Evolutionary conservation across 2,113 vertebrate genomes (phyloP), one percentile per base, ranked within the genome.

Genomic region (Oreocharis arfaki): DNA sequence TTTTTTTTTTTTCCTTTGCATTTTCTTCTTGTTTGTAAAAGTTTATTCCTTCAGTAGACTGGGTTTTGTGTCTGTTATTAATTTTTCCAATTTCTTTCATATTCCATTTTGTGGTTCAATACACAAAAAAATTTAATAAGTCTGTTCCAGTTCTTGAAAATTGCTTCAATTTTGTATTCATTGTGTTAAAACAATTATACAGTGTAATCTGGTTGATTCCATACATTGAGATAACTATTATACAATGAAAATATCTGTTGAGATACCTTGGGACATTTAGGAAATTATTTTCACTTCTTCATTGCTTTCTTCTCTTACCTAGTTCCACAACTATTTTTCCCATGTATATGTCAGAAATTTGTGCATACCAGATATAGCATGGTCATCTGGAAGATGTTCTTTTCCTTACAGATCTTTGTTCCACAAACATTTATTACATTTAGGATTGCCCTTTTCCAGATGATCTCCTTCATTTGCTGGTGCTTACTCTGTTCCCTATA

Each of bases 11-110:
- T 59, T 1, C 3, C 24, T 76, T 82, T 53, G 20, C 2, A 73
- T 93, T 94, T 95, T 64, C n/a, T 68, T 60, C 3, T 61, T 87
- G 70, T 50, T 37, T 95, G 42, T 69, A 79, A 86, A 90, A 89
- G 47, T 87, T 89, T 81, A 87, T 89, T 95, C 8, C 44, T 82
- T 73, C 78, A 60, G 49, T 53, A 76, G 28, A 42, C 12, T 73
- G 65, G 18, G 4, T 42, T 91, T 95, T 83, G 12, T 76, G 32
- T 64, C 87, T 95, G 91, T 64, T 94, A 71, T 30, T 95, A 84
- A 89, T 95, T 95, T 91, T 27, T 52, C 13, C 17, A 78, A 33
- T 91, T 94, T 87, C 28, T 82, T 91, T 95, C 68, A 78, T 81
- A 75, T 84, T 95, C 28, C 4, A 22, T 60, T 91, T 82, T 88